These are phyloP conservation scores for Urophycis tenuis DNA, from an alignment of 2,797 vertebrate species.

Conservation along the genomic window DNA sequence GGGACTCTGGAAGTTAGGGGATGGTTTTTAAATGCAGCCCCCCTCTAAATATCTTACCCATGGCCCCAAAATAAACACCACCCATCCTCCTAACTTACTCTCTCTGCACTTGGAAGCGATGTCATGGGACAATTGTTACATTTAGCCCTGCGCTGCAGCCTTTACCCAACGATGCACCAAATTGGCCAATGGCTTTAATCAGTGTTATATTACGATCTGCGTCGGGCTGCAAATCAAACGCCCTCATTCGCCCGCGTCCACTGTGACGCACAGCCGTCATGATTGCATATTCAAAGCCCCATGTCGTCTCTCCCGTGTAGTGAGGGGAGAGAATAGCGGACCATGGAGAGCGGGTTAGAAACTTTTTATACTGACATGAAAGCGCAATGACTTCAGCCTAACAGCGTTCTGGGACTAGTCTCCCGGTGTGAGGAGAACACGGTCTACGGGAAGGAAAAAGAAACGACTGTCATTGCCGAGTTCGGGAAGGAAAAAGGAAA, in stretches of 20 bases:
- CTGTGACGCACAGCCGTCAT: constrained; percentile 52
- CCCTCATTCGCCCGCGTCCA: constrained; percentile 56
- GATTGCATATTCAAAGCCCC: constrained; percentile 61
- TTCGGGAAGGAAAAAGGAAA: constrained; percentile 63
- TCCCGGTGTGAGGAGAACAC: constrained; percentile 68
- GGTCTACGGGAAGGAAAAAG: constrained; percentile 48
- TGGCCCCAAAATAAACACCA: neutral
- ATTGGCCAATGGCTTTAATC: constrained; percentile 19
- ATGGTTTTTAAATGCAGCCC: neutral
- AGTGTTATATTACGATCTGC: constrained; percentile 29
- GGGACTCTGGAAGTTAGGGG: neutral
- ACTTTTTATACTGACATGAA: constrained; percentile 70
- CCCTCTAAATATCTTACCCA: neutral
- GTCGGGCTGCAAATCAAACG: constrained; percentile 7
- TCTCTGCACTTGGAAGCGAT: neutral
- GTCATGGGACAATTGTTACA: neutral
- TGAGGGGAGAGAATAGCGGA: constrained; percentile 72
- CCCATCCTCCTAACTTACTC: too few relatives aligned
- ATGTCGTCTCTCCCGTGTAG: constrained; percentile 47
- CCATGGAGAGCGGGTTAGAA: constrained; percentile 64
- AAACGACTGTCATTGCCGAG: constrained; percentile 5
- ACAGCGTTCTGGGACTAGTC: constrained; percentile 62
- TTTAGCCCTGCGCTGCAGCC: neutral
- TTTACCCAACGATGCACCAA: neutral
- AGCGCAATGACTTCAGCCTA: constrained; percentile 69